Evolutionary conservation across 1,140 invertebrate genomes (phyloP).

Genomic region (Stenopsyche tienmushanensis): DNA sequence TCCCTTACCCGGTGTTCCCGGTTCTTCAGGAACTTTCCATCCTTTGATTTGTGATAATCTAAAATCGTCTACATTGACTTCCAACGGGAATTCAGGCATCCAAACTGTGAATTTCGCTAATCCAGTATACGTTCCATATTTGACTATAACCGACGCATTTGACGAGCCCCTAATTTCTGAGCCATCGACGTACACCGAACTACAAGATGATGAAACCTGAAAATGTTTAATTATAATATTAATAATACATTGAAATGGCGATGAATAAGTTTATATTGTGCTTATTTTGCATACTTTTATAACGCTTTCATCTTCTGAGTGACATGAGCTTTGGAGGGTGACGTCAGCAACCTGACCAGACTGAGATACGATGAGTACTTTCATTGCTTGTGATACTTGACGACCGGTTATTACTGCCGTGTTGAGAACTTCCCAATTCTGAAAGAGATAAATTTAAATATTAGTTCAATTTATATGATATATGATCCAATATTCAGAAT

Average conservation of each 20-base stretch:
- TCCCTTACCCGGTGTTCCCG: constrained; percentile 53
- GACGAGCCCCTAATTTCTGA: constrained; percentile 92
- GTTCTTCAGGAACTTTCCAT: constrained; percentile 82
- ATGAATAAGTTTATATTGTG: constrained; percentile 7
- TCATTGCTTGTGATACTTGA: constrained; percentile 92
- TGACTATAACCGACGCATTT: constrained; percentile 91
- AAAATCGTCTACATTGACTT: constrained; percentile 84
- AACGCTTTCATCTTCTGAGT: constrained; percentile 92
- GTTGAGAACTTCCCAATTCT: constrained; percentile 96
- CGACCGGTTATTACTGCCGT: constrained; percentile 92
- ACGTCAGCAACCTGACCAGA: constrained; percentile 93
- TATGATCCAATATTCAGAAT: neutral
- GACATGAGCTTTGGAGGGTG: constrained; percentile 92
- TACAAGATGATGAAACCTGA: constrained; percentile 94
- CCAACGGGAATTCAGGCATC: constrained; percentile 94
- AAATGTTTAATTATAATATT: constrained; percentile 24
- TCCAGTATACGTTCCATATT: constrained; percentile 89
- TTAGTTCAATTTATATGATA: neutral
- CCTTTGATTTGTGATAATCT: constrained; percentile 76
- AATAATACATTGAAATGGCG: constrained; percentile 4
- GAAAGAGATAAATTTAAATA: constrained; percentile 47
- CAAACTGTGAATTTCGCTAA: constrained; percentile 89
- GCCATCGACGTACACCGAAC: constrained; percentile 94
- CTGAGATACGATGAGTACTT: constrained; percentile 92
- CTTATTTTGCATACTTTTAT: constrained; percentile 87